phyloP scores from a whole-genome alignment of 2,888 invertebrate genomes.

The Arge pagana region DNA sequence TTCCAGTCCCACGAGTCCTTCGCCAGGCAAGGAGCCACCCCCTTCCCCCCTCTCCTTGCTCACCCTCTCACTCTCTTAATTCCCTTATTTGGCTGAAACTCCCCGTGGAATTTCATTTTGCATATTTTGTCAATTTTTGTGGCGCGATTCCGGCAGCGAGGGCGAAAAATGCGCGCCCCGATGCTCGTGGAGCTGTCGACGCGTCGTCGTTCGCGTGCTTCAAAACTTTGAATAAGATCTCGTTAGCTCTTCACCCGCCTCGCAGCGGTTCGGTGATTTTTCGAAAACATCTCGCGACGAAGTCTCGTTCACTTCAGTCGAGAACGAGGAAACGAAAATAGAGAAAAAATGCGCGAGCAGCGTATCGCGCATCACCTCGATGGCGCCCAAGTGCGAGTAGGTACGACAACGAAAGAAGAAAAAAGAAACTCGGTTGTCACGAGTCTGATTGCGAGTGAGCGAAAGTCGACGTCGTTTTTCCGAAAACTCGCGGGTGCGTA shows the following conservation, averaged over 20 bases:
- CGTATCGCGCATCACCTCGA: too few species aligned
- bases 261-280: background rate
- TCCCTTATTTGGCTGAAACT: constrained; percentile 41
- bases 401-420: too few species aligned
- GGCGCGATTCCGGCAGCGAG: constrained; percentile 26
- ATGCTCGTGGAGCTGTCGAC: constrained; percentile 28
- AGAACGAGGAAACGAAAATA: too few species aligned
- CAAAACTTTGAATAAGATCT: constrained; percentile 45
- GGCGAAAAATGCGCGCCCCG: constrained; percentile 36
- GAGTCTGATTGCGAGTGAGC: too few species aligned
- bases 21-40: constrained; percentile 4
- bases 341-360: too few species aligned
- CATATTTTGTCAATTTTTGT: constrained; percentile 48
- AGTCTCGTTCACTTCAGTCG: too few species aligned
- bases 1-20: constrained; percentile 18
- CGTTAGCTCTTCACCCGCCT: constrained; percentile 40
- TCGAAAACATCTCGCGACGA: constrained; percentile 1
- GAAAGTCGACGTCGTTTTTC: too few species aligned
- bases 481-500: too few species aligned
- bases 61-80: too few species aligned
- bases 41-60: constrained; percentile 2
- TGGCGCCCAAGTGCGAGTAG: too few species aligned
- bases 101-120: constrained; percentile 38
- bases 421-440: too few species aligned
- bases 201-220: constrained; percentile 30